Conservation (phyloP, 2,888 invertebrate species). For the Yponomeuta sedellus region DNA sequence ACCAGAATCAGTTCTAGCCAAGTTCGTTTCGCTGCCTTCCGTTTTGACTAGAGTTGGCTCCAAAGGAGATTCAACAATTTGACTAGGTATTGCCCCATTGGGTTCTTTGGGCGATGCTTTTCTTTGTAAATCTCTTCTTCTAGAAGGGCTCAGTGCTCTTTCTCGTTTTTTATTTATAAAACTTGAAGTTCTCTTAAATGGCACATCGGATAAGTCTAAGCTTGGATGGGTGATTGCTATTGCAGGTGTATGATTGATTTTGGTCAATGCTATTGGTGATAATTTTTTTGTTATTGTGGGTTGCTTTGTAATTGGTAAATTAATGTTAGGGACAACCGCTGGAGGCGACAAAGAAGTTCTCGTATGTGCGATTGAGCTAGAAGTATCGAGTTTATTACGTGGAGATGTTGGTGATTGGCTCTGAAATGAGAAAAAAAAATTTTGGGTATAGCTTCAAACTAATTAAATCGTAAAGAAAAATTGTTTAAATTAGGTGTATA, state of each 20-base stretch:
- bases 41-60: conserved; percentile 52
- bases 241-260: conserved; percentile 65
- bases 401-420: conserved; percentile 73
- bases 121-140: conserved; percentile 65
- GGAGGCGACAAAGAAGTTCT: conserved; percentile 65
- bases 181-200: conserved; percentile 68
- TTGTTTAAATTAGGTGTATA: conserved; percentile 17
- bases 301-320: conserved; percentile 67
- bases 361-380: conserved; percentile 50
- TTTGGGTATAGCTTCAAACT: neutral
- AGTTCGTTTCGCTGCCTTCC: conserved; percentile 59
- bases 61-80: conserved; percentile 55
- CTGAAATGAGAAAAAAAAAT: conserved; percentile 36
- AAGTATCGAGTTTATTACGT: conserved; percentile 66
- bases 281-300: conserved; percentile 56
- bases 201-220: conserved; percentile 64
- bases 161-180: conserved; percentile 71
- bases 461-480: conserved; percentile 6
- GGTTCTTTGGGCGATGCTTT: conserved; percentile 61
- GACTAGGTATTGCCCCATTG: conserved; percentile 56
- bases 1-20: conserved; percentile 83
- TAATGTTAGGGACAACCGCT: conserved; percentile 61
- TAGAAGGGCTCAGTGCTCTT: conserved; percentile 68
- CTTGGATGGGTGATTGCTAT: conserved; percentile 78
- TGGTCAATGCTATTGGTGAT: conserved; percentile 45